A percentile compares a stretch with the other conserved stretches of the same genome.
phyloP scores from a whole-genome alignment of 2,888 invertebrate genomes.

The Andrena marginata region DNA sequence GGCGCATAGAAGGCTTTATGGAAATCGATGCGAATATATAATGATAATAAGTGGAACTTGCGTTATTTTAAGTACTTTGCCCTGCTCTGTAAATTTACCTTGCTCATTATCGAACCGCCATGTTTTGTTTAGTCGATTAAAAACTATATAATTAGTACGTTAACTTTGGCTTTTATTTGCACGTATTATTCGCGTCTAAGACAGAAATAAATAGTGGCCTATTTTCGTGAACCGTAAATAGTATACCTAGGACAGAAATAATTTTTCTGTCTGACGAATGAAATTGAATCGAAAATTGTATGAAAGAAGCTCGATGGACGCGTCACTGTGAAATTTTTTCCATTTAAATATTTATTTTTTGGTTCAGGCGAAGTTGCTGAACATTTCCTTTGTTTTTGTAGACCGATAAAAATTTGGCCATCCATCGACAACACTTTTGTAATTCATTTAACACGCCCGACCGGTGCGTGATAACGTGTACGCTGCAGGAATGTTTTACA shows the following conservation, averaged over 20 bases:
- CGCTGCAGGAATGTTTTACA: not conserved
- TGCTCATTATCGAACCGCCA: not conserved
- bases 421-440: not conserved
- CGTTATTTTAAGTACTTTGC: slow-evolving; percentile 31
- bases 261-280: not conserved
- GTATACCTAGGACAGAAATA: not conserved
- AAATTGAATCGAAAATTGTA: not conserved
- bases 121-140: not conserved
- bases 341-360: not conserved
- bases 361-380: not conserved
- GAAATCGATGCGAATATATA: slow-evolving; percentile 48
- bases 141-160: not conserved
- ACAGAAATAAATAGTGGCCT: too few relatives aligned
- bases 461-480: too few relatives aligned
- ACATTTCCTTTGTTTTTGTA: not conserved
- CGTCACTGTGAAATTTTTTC: not conserved
- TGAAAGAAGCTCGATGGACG: not conserved
- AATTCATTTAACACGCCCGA: not conserved
- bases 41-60: slow-evolving; percentile 34
- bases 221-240: not conserved
- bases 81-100: not conserved
- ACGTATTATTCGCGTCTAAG: too few relatives aligned
- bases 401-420: not conserved
- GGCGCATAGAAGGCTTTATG: slow-evolving; percentile 34
- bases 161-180: too few relatives aligned